Evolutionary conservation across 2,888 invertebrate species (phyloP), one percentile per base, ranked within the genome.

Genomic region (Drosophila anceps): DNA sequence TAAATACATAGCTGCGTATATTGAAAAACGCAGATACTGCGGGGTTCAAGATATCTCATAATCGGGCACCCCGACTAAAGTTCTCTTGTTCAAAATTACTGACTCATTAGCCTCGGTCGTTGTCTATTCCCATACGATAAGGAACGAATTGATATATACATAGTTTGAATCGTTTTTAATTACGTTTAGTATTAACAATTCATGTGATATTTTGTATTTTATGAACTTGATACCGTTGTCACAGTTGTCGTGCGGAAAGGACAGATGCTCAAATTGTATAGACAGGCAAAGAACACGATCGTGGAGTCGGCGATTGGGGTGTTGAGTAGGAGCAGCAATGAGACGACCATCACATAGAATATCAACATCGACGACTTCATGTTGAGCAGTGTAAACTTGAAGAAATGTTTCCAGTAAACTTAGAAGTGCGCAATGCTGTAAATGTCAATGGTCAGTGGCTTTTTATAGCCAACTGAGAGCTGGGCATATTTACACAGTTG

Each of bases 401-500:
- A 15, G 12, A n/a, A 12, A 20, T 27, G 15, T 4, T 37, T 53
- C 6, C 29, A 50, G 29, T 8, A 13, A 29, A 31, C 55, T 63
- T 44, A 31, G 18, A 29, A 50, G 31, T 44, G 53, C 37, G 31
- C 39, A 57, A 48, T 75, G 57, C 20, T 75, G 20, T 18, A n/a
- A 12, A 8, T 20, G 5, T 1, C 50, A 35, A 20, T 55, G 55
- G 50, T 59, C 55, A 35, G 24, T 8, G 10, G 41, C 18, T 39
- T 55, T 55, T 55, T 66, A 62, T 78, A 67, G 68, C 20, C 50
- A 44, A 12, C 5, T 15, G 27, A 15, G 18, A 10, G 37, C 12
- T 18, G 8, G 43, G n/a, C 18, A 9, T 81, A 54, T 82, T 82
- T 82, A 20, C 62, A 57, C 79, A 73, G 60, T 27, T 76, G 76